These are phyloP conservation scores for Aphaenogaster floridana DNA, from an alignment of 1,140 invertebrate species.

Conservation along the genomic window DNA sequence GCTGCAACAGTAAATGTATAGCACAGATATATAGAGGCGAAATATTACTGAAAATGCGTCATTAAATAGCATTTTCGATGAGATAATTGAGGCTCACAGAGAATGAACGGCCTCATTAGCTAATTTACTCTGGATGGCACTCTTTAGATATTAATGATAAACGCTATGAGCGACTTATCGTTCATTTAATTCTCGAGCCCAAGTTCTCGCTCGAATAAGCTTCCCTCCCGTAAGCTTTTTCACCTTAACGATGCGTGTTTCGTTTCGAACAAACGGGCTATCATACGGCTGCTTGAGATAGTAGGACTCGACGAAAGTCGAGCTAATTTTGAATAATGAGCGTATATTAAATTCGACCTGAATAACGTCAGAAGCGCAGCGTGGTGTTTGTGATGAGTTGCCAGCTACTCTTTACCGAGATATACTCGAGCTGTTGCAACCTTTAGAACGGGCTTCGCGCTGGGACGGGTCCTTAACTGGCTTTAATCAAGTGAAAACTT, in stretches of 20 bases:
- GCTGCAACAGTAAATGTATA: neutral
- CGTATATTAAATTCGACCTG: constrained; percentile 77
- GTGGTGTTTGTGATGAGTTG: constrained; percentile 73
- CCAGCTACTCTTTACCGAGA: constrained; percentile 71
- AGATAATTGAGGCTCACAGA: constrained; percentile 7
- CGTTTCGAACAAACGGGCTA: constrained; percentile 39
- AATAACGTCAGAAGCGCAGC: constrained; percentile 64
- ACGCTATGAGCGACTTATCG: constrained; percentile 34
- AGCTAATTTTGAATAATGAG: constrained; percentile 79
- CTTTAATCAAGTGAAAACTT: constrained; percentile 79
- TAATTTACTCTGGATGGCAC: constrained; percentile 24
- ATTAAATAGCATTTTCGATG: constrained; percentile 6
- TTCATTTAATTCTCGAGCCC: constrained; percentile 35
- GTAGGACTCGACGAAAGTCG: constrained; percentile 55
- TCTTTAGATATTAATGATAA: constrained; percentile 45
- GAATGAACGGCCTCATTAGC: neutral
- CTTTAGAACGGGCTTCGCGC: constrained; percentile 62
- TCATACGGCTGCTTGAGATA: constrained; percentile 33
- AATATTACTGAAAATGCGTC: constrained; percentile 5
- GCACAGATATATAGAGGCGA: neutral
- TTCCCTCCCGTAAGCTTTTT: constrained; percentile 31
- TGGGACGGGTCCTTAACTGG: constrained; percentile 71
- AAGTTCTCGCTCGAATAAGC: constrained; percentile 28
- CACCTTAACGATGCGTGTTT: constrained; percentile 53
- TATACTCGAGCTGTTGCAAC: constrained; percentile 66